Evolutionary conservation across 1,140 invertebrate species (phyloP).

Genomic region (Leptopilina clavipes): DNA sequence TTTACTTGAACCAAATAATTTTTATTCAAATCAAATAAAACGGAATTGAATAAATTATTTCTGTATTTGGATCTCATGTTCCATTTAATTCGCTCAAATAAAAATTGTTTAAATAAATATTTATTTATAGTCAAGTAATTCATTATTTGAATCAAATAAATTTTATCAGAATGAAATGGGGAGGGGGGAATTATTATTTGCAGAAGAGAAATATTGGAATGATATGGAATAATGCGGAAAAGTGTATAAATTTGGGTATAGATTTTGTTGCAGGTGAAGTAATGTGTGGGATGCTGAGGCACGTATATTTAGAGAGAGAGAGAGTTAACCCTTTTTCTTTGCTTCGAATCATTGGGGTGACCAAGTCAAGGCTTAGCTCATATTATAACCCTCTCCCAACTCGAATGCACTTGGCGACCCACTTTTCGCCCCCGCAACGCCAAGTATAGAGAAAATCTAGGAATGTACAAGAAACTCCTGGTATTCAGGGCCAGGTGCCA

Average conservation of each 20-base stretch:
- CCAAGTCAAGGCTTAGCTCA: slow-evolving; percentile 57
- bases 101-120: too few species aligned
- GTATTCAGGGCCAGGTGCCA: slow-evolving; percentile 37
- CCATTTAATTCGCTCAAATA: too few species aligned
- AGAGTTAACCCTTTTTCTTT: not conserved
- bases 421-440: slow-evolving; percentile 50
- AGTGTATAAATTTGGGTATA: not conserved
- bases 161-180: not conserved
- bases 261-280: slow-evolving; percentile 30
- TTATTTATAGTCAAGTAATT: not conserved
- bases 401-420: slow-evolving; percentile 49
- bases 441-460: slow-evolving; percentile 42
- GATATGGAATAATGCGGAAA: not conserved
- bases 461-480: not conserved
- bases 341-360: slow-evolving; percentile 57
- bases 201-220: not conserved
- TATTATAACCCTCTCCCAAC: not conserved
- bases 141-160: not conserved
- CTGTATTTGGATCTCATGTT: too few species aligned
- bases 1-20: too few species aligned
- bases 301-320: slow-evolving; percentile 42
- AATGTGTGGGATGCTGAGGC: slow-evolving; percentile 42
- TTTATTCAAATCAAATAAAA: too few species aligned
- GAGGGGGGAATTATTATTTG: not conserved
- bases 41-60: too few species aligned